Base-by-base conservation (phyloP, 2,797 vertebrate species). In the Novumbra hubbsi region DNA sequence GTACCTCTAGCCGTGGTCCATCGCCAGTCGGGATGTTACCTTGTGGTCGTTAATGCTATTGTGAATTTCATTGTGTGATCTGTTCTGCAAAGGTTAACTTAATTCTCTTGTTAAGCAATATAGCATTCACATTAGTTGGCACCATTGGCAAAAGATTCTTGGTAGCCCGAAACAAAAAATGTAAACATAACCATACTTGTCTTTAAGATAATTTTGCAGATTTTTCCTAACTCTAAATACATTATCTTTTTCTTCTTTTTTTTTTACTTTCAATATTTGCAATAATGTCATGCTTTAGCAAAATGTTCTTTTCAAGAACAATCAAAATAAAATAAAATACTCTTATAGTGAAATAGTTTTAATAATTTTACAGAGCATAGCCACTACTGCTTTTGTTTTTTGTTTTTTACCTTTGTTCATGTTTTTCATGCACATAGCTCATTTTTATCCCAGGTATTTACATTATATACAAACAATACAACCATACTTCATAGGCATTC, bases 381-480 rank as follows among this genome's bases (percentile, higher is more conserved):
- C 96, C 97, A 97, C 96, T 98, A 98, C 97, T 97, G 96, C 96
- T 97, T 96, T 95, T 95, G 95, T 96, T 94, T 94, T 95, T 93
- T 90, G 93, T 93, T 93, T 93, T 95, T 95, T 94, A 94, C 95
- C 94, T 96, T 96, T 96, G 95, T 95, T 98, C 95, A 95, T 96
- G 95, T 90, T 94, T 92, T 94, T 98, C 97, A 99, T 99, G 97
- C 97, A 99, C 95, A 94, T 97, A 96, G 94, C 96, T 98, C 95
- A 94, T 94, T 95, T 96, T 96, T 94, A 93, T 92, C 91, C 92
- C 92, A 90, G 95, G 82, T 99, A 98, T 99, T 95, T 99, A 99
- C 97, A 99, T 86, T 99, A 99, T 99, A 88, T 99, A 99, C 98
- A 99, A 97, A 96, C 96, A 96, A 95, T 97, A 98, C 96, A 98